phyloP scores from a whole-genome alignment of 1,140 invertebrate genomes.

The Acromyrmex charruanus region DNA sequence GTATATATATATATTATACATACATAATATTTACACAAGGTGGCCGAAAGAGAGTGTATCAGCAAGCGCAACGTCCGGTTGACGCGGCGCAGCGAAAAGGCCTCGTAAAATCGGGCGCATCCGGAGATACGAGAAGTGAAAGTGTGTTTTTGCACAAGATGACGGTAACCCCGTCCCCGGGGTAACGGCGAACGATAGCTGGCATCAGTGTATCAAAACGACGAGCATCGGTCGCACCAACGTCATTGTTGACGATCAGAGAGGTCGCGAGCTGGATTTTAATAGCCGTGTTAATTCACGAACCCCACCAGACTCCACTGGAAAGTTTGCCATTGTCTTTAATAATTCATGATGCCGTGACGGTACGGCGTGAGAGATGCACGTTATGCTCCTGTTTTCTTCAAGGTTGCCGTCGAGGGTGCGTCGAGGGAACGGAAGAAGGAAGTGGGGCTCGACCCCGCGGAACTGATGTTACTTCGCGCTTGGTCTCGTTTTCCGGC shows the following conservation, averaged over 20 bases:
- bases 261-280: constrained; percentile 21
- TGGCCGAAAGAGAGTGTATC: constrained; percentile 34
- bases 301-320: neutral
- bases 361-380: neutral
- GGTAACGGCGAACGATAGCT: constrained; percentile 62
- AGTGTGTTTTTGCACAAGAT: constrained; percentile 77
- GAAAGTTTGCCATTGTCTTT: constrained; percentile 42
- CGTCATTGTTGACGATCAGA: constrained; percentile 38
- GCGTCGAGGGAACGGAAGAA: constrained; percentile 47
- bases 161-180: constrained; percentile 62
- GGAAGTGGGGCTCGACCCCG: constrained; percentile 33
- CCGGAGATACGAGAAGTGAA: constrained; percentile 81
- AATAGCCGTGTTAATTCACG: constrained; percentile 23
- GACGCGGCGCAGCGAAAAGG: constrained; percentile 22
- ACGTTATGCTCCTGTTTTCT: constrained; percentile 59
- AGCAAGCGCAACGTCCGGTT: constrained; percentile 40
- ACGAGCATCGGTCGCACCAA: constrained; percentile 26
- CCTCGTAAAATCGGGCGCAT: constrained; percentile 69
- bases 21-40: constrained; percentile 37
- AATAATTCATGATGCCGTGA: constrained; percentile 64
- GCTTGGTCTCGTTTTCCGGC: constrained; percentile 41
- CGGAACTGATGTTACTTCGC: constrained; percentile 11
- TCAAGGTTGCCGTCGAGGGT: constrained; percentile 51
- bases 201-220: constrained; percentile 58
- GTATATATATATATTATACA: neutral